phyloP scores from a whole-genome alignment of 2,888 invertebrate species.

The Gastracanthus pulcherrimus region DNA sequence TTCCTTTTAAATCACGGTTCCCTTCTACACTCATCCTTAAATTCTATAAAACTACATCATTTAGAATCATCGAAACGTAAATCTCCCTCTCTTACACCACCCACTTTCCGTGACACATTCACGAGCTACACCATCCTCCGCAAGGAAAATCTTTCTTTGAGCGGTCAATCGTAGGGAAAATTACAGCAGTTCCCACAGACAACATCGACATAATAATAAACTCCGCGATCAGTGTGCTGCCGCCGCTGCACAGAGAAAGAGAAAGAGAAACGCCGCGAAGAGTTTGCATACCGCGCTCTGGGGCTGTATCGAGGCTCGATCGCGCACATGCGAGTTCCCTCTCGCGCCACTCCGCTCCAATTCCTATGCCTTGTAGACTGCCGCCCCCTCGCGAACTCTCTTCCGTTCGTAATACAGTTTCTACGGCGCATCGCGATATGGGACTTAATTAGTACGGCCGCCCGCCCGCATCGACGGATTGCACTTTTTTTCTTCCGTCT shows the following conservation, averaged over 20 bases:
- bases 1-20: not conserved
- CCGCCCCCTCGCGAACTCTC: constrained; percentile 25
- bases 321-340: not conserved
- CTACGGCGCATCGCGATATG: constrained; percentile 25
- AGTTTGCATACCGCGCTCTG: not conserved
- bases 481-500: not conserved
- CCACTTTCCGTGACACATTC: not conserved
- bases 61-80: not conserved
- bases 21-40: not conserved
- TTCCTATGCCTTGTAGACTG: not conserved
- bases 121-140: no score
- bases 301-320: not conserved
- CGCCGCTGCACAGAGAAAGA: not conserved
- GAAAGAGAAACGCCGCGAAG: constrained; percentile 4
- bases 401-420: no score
- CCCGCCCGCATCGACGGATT: constrained; percentile 4
- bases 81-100: not conserved
- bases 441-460: constrained; percentile 24
- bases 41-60: not conserved
- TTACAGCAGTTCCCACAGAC: constrained; percentile 1
- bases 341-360: constrained; percentile 6
- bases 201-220: not conserved
- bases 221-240: no score
- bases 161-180: not conserved
- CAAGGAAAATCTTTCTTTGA: not conserved